Percentiles rank a stretch among this genome's conserved stretches.
Evolutionary conservation across 2,888 invertebrate genomes (phyloP).

Genomic region (Anaspis maculata): DNA sequence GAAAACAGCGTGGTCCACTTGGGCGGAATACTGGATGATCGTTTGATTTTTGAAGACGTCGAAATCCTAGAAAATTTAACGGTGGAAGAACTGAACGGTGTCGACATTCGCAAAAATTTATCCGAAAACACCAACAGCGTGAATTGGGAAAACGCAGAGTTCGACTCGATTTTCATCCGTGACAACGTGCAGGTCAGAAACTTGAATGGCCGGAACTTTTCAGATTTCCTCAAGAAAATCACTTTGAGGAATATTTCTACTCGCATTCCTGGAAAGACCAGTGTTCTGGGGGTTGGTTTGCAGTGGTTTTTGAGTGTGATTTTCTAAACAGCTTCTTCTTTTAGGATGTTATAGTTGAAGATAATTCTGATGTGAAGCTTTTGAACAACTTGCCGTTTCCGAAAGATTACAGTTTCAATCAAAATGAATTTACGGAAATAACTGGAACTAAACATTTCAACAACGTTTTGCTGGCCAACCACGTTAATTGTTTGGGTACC

Average conservation of each 20-base stretch:
- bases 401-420: constrained; percentile 42
- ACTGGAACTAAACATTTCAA: constrained; percentile 27
- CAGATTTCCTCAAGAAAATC: constrained; percentile 38
- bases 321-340: too few species aligned
- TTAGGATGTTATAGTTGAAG: constrained; percentile 40
- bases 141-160: too few species aligned
- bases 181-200: constrained; percentile 31
- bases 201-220: constrained; percentile 46
- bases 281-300: constrained; percentile 46
- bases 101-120: too few species aligned
- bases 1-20: constrained; percentile 21
- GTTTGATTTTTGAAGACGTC: constrained; percentile 25
- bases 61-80: too few species aligned
- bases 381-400: constrained; percentile 46
- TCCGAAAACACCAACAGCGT: too few species aligned
- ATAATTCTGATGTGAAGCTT: constrained; percentile 29
- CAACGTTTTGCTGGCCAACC: constrained; percentile 6
- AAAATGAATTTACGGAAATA: constrained; percentile 34
- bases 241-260: constrained; percentile 41
- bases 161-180: too few species aligned
- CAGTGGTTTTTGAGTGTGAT: too few species aligned
- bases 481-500: constrained; percentile 36
- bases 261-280: constrained; percentile 37
- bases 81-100: too few species aligned
- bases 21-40: constrained; percentile 3